Percentiles rank a stretch among this genome's conserved stretches.
These are phyloP conservation scores for Coluber constrictor DNA, from an alignment of 2,797 vertebrate species.

Conservation along the genomic window DNA sequence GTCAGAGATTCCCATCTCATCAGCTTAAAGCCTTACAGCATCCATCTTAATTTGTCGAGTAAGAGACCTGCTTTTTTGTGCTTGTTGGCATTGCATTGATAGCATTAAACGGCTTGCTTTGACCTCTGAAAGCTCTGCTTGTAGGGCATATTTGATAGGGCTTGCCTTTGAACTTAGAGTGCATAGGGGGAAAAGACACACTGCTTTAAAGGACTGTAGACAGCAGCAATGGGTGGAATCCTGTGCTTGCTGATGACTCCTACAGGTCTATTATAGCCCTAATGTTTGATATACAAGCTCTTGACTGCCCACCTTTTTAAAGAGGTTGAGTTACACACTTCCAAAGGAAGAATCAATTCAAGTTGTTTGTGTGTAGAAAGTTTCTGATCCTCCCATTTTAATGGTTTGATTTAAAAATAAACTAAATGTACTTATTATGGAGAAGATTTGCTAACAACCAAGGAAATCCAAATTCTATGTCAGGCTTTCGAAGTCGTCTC, in stretches of 20 bases:
- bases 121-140: not conserved
- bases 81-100: not conserved
- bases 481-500: too few species aligned
- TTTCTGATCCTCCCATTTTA: not conserved
- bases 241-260: not conserved
- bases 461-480: not conserved
- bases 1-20: not conserved
- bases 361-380: not conserved
- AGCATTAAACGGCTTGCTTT: not conserved
- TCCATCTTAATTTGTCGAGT: not conserved
- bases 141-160: not conserved
- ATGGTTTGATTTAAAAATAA: conserved; percentile 6
- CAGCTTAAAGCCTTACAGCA: not conserved
- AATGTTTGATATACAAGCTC: not conserved
- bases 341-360: not conserved
- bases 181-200: not conserved
- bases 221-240: not conserved
- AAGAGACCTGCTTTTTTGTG: not conserved
- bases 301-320: not conserved
- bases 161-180: not conserved
- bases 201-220: not conserved
- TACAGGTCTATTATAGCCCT: not conserved
- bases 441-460: not conserved
- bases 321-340: not conserved
- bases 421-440: not conserved